Percentiles rank a stretch among this genome's conserved stretches.
Conservation (phyloP, 2,113 vertebrate species). For the Zosterops borbonicus region DNA sequence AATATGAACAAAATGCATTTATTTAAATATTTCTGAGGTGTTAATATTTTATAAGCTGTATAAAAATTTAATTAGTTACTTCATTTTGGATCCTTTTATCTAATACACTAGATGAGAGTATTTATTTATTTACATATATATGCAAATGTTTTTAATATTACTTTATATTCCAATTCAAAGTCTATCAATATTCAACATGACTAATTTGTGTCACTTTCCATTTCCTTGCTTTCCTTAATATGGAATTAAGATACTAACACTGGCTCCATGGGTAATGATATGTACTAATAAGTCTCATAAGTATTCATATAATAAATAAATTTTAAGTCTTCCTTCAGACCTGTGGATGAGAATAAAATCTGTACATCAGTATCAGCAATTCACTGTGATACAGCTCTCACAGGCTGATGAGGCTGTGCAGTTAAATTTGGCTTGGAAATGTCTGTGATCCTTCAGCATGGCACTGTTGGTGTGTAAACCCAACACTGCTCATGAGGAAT, state of each 20-base stretch:
- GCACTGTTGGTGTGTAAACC: neutral
- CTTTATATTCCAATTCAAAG: neutral
- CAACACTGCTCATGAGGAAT: accelerated
- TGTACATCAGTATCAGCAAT: neutral
- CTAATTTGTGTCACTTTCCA: neutral
- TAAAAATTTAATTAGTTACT: neutral
- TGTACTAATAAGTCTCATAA: neutral
- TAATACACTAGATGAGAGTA: neutral
- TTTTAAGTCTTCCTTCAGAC: neutral
- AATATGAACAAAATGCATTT: neutral
- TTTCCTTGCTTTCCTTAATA: neutral
- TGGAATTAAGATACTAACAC: neutral
- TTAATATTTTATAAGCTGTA: neutral
- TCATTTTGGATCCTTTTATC: neutral
- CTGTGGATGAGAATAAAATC: neutral
- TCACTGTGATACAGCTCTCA: neutral
- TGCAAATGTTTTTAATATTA: neutral
- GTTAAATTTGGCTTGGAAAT: neutral
- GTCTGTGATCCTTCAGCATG: neutral
- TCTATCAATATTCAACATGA: neutral
- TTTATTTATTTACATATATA: neutral
- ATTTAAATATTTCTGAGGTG: neutral
- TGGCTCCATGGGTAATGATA: neutral
- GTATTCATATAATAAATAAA: neutral
- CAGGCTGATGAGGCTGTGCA: neutral